phyloP scores from a whole-genome alignment of 2,888 invertebrate genomes.

The Diarsia rubi region DNA sequence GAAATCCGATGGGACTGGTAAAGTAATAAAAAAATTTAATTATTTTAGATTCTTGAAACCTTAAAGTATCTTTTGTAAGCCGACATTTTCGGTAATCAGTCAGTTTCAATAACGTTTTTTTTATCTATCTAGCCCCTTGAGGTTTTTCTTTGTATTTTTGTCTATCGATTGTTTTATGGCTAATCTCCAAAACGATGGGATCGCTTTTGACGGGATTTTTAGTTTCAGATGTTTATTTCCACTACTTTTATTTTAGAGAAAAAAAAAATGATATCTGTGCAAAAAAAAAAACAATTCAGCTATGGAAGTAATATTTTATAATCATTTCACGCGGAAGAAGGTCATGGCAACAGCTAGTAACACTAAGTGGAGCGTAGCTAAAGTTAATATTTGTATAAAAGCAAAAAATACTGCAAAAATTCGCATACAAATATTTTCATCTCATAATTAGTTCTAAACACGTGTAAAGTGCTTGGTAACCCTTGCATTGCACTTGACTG shows the following conservation, averaged over 20 bases:
- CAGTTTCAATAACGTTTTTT: neutral
- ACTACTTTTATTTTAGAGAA: neutral
- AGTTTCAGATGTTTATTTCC: neutral
- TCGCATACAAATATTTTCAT: neutral
- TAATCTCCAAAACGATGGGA: neutral
- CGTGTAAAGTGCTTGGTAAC: neutral
- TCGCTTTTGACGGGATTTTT: neutral
- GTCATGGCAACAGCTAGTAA: neutral
- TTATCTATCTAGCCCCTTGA: neutral
- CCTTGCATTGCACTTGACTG: conserved; percentile 31
- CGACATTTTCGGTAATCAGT: neutral
- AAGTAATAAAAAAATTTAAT: conserved; percentile 79
- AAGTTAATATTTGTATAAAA: neutral
- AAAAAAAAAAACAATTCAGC: neutral
- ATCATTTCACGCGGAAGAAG: neutral
- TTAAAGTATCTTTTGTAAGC: neutral
- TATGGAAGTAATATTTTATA: neutral
- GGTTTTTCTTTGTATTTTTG: neutral
- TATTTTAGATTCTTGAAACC: conserved; percentile 61
- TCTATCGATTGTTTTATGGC: neutral
- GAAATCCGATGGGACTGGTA: conserved; percentile 81
- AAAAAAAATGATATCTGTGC: neutral
- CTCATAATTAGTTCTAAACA: conserved; percentile 28
- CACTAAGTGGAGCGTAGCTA: neutral
- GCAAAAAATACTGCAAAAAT: neutral